phyloP scores from a whole-genome alignment of 1,140 invertebrate species.

The Drosophila triauraria region DNA sequence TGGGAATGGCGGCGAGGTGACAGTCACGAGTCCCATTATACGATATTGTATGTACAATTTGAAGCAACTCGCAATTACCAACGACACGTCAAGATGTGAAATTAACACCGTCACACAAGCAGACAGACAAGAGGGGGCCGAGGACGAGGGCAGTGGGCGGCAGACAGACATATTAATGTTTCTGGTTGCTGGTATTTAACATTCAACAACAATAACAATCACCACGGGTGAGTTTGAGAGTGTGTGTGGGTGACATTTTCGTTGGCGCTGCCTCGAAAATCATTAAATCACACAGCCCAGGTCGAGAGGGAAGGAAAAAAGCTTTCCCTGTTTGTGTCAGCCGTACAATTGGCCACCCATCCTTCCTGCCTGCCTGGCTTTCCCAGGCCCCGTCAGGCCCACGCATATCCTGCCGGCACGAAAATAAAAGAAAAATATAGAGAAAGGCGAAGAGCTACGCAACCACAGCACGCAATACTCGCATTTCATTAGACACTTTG shows the following conservation, averaged over 20 bases:
- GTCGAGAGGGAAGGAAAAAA: constrained; percentile 31
- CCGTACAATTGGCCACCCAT: constrained; percentile 70
- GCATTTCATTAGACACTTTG: constrained; percentile 84
- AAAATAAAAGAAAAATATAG: constrained; percentile 14
- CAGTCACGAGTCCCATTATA: constrained; percentile 74
- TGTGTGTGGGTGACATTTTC: constrained; percentile 67
- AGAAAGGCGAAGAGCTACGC: constrained; percentile 66
- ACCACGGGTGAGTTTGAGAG: constrained; percentile 50
- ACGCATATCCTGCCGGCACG: constrained; percentile 65
- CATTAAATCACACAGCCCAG: constrained; percentile 73
- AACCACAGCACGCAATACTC: constrained; percentile 82
- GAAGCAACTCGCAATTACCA: constrained; percentile 81
- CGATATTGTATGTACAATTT: constrained; percentile 69
- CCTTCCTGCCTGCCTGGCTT: background rate
- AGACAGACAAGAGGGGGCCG: constrained; percentile 25
- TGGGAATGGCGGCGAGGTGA: constrained; percentile 20
- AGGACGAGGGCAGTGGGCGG: constrained; percentile 28
- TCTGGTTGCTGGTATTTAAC: constrained; percentile 78
- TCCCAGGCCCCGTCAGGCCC: constrained; percentile 16
- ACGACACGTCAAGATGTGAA: constrained; percentile 83
- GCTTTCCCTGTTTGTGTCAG: constrained; percentile 75
- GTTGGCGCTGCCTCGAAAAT: constrained; percentile 69
- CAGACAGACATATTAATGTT: constrained; percentile 79
- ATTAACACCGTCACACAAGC: constrained; percentile 82
- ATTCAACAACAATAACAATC: constrained; percentile 80